Evolutionary conservation across 1,140 invertebrate species (phyloP).

Genomic region (Sarcophaga peregrina): DNA sequence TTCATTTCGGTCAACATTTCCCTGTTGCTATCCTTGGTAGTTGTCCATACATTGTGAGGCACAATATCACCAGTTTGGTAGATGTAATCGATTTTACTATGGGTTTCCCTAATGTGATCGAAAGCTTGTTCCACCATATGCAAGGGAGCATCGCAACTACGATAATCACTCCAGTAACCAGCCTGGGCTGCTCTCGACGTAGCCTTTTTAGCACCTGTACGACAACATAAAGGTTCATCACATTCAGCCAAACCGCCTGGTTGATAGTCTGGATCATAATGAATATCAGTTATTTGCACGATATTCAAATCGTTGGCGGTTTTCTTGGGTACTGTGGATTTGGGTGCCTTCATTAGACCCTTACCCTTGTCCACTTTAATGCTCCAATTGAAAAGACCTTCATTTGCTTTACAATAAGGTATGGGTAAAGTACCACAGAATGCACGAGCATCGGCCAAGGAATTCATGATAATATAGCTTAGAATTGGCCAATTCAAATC

Average conservation of each 20-base stretch:
- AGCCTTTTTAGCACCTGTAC: conserved; percentile 64
- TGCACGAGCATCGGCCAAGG: conserved; percentile 49
- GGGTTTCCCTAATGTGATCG: conserved; percentile 68
- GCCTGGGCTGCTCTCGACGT: conserved; percentile 67
- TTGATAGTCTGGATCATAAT: conserved; percentile 82
- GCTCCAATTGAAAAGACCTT: conserved; percentile 48
- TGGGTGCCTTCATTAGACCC: conserved; percentile 47
- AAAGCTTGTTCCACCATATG: conserved; percentile 74
- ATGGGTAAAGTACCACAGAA: conserved; percentile 50
- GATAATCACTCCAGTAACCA: conserved; percentile 83
- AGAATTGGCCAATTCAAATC: conserved; percentile 66
- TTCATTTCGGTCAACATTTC: conserved; percentile 72
- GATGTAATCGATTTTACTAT: conserved; percentile 76
- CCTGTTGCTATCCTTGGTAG: conserved; percentile 75
- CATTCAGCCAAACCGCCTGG: conserved; percentile 76
- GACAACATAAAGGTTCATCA: conserved; percentile 82
- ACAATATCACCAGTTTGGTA: conserved; percentile 89
- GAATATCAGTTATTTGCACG: conserved; percentile 84
- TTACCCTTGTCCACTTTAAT: conserved; percentile 49
- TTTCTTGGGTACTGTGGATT: conserved; percentile 49
- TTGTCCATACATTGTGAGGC: conserved; percentile 86
- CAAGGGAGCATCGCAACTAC: conserved; percentile 79
- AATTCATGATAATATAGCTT: conserved; percentile 54
- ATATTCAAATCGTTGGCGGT: conserved; percentile 68
- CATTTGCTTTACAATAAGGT: conserved; percentile 36